Conservation (phyloP, 2,888 invertebrate genomes). For the Toxonevra muliebris region DNA sequence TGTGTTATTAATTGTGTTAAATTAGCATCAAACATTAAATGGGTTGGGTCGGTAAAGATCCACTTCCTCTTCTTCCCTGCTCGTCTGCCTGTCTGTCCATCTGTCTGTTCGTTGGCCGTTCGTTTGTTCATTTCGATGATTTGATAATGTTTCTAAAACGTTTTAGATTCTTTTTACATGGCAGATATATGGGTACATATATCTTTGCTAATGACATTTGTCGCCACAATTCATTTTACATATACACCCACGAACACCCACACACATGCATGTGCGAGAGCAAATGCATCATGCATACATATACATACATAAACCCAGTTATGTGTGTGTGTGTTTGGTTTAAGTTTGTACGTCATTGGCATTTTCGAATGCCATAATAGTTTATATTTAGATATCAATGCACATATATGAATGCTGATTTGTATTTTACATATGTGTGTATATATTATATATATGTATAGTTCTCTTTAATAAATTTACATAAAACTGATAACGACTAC, state of each 20-base stretch:
- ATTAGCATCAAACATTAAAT: conserved; percentile 35
- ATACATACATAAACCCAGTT: not conserved
- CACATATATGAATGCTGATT: too few species aligned
- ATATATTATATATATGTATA: too few species aligned
- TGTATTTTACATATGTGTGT: too few species aligned
- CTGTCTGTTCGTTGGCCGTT: not conserved
- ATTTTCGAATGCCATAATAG: too few species aligned
- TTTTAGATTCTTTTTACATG: not conserved
- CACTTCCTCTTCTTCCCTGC: not conserved
- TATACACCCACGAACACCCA: not conserved
- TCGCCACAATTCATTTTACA: not conserved
- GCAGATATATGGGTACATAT: conserved; percentile 7
- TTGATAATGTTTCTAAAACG: too few species aligned
- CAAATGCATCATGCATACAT: not conserved
- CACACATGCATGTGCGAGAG: not conserved
- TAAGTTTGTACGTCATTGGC: too few species aligned
- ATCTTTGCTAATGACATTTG: conserved; percentile 4
- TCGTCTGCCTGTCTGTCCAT: not conserved
- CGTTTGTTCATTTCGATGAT: too few species aligned
- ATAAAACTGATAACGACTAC: not conserved
- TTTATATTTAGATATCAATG: too few species aligned
- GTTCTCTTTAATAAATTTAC: not conserved
- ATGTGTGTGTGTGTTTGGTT: not conserved
- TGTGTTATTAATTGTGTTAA: conserved; percentile 34
- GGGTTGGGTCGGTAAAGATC: conserved; percentile 20